Percentiles rank a stretch among this genome's conserved stretches.
Evolutionary conservation across 2,888 invertebrate species (phyloP).

Genomic region (Augiades crinisus): DNA sequence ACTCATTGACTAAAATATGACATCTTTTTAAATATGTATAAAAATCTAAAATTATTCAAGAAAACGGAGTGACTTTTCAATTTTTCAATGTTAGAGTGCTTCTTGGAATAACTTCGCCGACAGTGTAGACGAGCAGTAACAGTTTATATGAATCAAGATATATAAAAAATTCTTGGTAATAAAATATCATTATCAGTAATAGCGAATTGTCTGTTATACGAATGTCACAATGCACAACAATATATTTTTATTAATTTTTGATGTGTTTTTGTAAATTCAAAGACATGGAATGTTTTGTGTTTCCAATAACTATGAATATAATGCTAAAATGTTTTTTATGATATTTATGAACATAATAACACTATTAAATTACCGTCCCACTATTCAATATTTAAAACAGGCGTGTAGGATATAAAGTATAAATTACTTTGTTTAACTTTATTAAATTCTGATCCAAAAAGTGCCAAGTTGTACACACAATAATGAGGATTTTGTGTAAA

Average conservation of each 20-base stretch:
- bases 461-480: slow-evolving; percentile 20
- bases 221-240: not conserved
- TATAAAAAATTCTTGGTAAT: no score
- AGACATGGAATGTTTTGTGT: not conserved
- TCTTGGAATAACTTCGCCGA: no score
- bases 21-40: no score
- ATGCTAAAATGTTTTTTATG: not conserved
- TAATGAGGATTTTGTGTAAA: slow-evolving; percentile 17
- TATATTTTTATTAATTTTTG: not conserved
- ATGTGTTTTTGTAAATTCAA: not conserved
- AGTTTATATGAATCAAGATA: no score
- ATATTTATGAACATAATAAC: not conserved
- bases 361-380: slow-evolving; percentile 29
- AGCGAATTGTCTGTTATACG: not conserved
- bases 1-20: no score
- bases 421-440: not conserved
- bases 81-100: no score
- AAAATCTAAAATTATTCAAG: no score
- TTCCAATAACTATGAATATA: not conserved
- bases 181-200: no score
- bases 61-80: no score
- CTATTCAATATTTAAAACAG: slow-evolving; percentile 5
- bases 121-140: no score
- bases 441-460: slow-evolving; percentile 6
- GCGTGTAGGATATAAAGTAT: not conserved